Base-by-base conservation (phyloP, 2,113 vertebrate species). In the Redunca redunca region DNA sequence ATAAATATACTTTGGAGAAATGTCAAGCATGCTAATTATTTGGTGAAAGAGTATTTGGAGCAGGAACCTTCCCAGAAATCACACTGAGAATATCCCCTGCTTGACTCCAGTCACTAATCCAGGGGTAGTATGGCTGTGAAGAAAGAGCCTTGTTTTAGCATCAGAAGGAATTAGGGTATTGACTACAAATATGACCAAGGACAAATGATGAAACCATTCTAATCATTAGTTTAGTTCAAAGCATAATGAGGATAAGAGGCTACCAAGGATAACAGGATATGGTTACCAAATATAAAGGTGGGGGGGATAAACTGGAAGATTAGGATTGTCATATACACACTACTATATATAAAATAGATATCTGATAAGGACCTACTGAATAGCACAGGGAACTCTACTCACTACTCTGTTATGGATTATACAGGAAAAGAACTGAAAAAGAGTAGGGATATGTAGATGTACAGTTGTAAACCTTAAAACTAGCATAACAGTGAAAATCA, bases 31-130 rank as follows among this genome's bases (percentile, higher is more conserved):
- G 21, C 2, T 78, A 90, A 78, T 92, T 52, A 78, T 13, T 23
- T 64, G 62, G 83, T 89, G 50, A 91, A 80, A 91, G 67, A 60
- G 78, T 97, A 94, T 96, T 95, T 96, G 67, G 67, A 95, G 33
- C 77, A 83, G 19, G 57, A 93, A 60, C 30, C 5, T 83, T 94
- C 50, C 55, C 43, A 62, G 36, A 94, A 97, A 95, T 87, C 71
- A 86, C 84, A 86, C 55, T 82, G 77, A 64, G 91, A 96, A 60
- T 78, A 84, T 43, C 50, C 1, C n/a, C 23, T 88, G 30, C 15
- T n/a, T 57, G 50, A 81, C 28, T 90, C 87, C 60, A 43, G 52
- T 85, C 91, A 19, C 33, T 58, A 25, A 88, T 50, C 40, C 2
- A 14, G n/a, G 60, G n/a, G 14, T 16, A 9, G 8, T 4, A 17